Evolutionary conservation across 2,888 invertebrate species (phyloP).

Genomic region (Dorcus parallelipipedus): DNA sequence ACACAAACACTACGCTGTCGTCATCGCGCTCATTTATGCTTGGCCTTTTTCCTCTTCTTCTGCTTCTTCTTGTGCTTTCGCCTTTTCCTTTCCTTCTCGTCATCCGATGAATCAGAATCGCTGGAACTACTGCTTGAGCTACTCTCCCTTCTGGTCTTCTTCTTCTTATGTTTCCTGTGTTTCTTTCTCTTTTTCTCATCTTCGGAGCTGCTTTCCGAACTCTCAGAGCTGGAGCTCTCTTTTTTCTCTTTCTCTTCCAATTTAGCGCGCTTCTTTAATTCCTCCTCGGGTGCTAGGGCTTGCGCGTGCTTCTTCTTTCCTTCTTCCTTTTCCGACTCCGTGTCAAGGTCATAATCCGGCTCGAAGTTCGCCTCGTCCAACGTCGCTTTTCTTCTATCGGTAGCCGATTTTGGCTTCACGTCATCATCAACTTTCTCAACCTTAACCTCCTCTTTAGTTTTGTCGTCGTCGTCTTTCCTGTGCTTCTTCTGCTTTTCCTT

Average conservation of each 20-base stretch:
- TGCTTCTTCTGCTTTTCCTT: conserved; percentile 44
- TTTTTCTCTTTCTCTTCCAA: conserved; percentile 32
- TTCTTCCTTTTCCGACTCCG: conserved; percentile 58
- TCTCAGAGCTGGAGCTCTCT: conserved; percentile 47
- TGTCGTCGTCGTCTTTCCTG: conserved; percentile 30
- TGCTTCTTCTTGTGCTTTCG: conserved; percentile 68
- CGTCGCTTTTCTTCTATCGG: conserved; percentile 59
- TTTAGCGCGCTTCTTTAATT: conserved; percentile 33
- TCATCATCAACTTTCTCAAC: conserved; percentile 26
- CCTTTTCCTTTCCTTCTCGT: conserved; percentile 66
- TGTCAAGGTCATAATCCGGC: conserved; percentile 71
- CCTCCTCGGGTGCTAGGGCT: conserved; percentile 16
- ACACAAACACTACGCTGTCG: background rate
- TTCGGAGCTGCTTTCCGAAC: conserved; percentile 42
- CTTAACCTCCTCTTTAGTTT: conserved; percentile 37
- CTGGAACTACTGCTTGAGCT: conserved; percentile 64
- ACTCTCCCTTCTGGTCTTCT: conserved; percentile 59
- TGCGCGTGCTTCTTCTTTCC: conserved; percentile 22
- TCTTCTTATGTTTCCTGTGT: conserved; percentile 51
- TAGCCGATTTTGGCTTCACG: conserved; percentile 26
- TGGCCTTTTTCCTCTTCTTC: conserved; percentile 72
- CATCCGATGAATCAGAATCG: conserved; percentile 61
- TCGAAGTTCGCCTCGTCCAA: conserved; percentile 72
- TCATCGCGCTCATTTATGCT: conserved; percentile 32
- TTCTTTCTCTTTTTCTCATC: conserved; percentile 44